Base-by-base conservation (phyloP, 2,797 vertebrate genomes). In the Pipistrellus nathusii region DNA sequence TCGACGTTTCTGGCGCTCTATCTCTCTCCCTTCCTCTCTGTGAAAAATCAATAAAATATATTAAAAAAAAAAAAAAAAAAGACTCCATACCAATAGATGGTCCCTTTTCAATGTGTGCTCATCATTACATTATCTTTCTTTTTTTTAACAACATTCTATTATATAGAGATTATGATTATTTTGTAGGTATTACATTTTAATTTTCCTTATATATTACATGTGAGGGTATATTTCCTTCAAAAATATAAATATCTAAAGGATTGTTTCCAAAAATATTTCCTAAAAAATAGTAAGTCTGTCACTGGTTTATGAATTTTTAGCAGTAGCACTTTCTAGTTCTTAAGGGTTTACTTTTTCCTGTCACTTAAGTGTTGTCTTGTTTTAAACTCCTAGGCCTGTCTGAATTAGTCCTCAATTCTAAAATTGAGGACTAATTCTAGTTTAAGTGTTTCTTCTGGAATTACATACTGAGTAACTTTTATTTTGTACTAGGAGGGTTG, bases 121-220 rank as follows among this genome's bases (percentile, higher is more conserved):
- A 30, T 62, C 32, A 9, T 78, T 76, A 38, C 35, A 11, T 89
- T 89, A 46, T 84, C 46, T 35, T 80, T 90, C 21, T 51, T 95
- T 91, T 14, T 95, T 92, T 88, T 95, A 77, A 62, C 20, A 53
- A 21, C 23, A 38, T 86, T 83, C 62, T 91, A 0, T 73, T 78
- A 21, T 12, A 9, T 41, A 53, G 23, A 85, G 44, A 71, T 71
- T 94, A 17, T 68, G 51, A 75, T 87, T 93, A 30, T 75, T 92
- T 90, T 90, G 51, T 23, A 62, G 5, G 71, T 86, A 85, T 75
- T 55, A 77, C 8, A 69, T 81, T 90, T 87, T 94, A 78, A 73
- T 81, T 95, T 89, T 75, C 30, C 41, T 93, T 75, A 95, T 3
- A 91, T 38, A 85, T 84, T 93, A 69, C 27, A 82, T 53, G 21